Conservation (phyloP, 2,797 vertebrate genomes). For the Gobio occitaniae region DNA sequence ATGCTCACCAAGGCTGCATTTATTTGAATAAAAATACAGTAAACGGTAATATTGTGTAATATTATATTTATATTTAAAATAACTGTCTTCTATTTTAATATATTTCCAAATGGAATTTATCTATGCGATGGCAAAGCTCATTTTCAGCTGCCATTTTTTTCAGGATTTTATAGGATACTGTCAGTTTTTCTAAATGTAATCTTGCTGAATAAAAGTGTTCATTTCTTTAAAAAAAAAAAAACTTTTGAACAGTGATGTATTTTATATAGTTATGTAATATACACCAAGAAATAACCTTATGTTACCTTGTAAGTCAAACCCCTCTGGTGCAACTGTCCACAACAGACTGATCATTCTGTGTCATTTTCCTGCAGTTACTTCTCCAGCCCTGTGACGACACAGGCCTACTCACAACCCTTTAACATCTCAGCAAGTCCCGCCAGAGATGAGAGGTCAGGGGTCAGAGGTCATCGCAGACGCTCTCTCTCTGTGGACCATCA, state of each 20-base stretch:
- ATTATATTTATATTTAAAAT: too few relatives aligned
- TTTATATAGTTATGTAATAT: not conserved
- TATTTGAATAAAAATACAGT: too few relatives aligned
- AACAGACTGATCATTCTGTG: not conserved
- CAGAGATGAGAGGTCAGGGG: slow-evolving; percentile 46
- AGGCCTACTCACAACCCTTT: slow-evolving; percentile 54
- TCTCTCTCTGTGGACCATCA: slow-evolving; percentile 61
- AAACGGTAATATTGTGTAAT: too few relatives aligned
- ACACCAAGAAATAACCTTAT: too few relatives aligned
- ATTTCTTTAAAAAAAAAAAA: not conserved
- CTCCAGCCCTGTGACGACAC: slow-evolving; percentile 56
- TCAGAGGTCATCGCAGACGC: not conserved
- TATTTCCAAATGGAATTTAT: too few relatives aligned
- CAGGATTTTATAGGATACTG: not conserved
- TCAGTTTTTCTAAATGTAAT: not conserved
- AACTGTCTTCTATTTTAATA: too few relatives aligned
- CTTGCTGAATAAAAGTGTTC: not conserved
- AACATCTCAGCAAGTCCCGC: slow-evolving; percentile 44
- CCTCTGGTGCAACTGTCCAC: not conserved
- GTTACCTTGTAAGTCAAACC: not conserved
- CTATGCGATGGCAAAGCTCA: too few relatives aligned
- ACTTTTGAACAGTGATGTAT: not conserved
- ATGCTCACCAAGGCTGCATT: too few relatives aligned
- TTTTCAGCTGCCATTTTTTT: not conserved
- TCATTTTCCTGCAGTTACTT: slow-evolving; percentile 58